Conservation (phyloP, 2,113 vertebrate genomes). For the Amphiprion percula region DNA sequence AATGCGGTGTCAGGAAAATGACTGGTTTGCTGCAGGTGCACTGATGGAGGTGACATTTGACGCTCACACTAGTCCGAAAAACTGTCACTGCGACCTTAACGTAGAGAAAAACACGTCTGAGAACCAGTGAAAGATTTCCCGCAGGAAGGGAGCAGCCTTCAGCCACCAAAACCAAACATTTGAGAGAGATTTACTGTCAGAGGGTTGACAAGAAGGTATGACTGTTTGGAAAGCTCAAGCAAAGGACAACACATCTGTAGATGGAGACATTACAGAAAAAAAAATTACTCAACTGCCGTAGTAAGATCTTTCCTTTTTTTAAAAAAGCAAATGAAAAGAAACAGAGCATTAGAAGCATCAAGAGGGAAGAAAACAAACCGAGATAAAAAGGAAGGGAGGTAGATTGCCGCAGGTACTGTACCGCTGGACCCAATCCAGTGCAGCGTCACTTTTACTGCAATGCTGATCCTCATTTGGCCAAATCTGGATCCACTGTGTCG, state of each 20-base stretch:
- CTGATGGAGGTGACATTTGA: slow-evolving; percentile 18
- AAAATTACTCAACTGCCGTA: not conserved
- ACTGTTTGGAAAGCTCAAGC: not conserved
- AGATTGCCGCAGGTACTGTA: slow-evolving; percentile 33
- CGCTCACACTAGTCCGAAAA: slow-evolving; percentile 2
- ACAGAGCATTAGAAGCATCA: not conserved
- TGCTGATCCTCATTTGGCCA: slow-evolving; percentile 39
- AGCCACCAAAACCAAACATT: not conserved
- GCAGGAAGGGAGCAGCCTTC: not conserved
- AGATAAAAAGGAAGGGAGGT: slow-evolving; percentile 4
- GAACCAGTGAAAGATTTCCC: not conserved
- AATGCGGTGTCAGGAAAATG: slow-evolving; percentile 2
- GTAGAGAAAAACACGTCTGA: slow-evolving; percentile 9
- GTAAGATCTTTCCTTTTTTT: not conserved
- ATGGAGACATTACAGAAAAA: not conserved
- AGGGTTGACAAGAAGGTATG: not conserved
- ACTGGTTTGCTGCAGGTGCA: slow-evolving; percentile 4
- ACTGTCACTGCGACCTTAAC: slow-evolving; percentile 24
- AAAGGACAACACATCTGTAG: not conserved
- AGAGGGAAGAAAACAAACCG: slow-evolving; percentile 13
- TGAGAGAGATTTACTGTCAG: not conserved
- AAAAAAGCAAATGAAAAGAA: slow-evolving; percentile 7
- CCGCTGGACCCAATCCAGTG: slow-evolving; percentile 59
- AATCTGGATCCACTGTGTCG: not conserved
- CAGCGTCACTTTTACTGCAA: slow-evolving; percentile 57